phyloP scores from a whole-genome alignment of 2,888 invertebrate species.

The Pristionchus arcanus region DNA sequence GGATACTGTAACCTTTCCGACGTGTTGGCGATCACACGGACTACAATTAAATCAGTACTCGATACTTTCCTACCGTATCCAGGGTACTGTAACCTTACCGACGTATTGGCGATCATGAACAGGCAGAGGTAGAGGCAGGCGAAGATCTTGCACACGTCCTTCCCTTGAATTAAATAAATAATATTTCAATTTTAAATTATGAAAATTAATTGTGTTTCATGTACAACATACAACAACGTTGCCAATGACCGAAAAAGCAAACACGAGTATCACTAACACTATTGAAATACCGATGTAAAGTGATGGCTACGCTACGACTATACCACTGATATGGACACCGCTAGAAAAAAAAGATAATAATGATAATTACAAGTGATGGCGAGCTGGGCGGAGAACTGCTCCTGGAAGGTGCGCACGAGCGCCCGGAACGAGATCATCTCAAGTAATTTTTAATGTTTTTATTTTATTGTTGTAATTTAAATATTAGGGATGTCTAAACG shows the following conservation, averaged over 20 bases:
- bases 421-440: slow-evolving; percentile 46
- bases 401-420: slow-evolving; percentile 38
- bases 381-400: slow-evolving; percentile 3
- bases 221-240: no score
- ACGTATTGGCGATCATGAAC: slow-evolving; percentile 13
- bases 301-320: no score
- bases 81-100: neutral
- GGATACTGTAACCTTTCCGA: no score
- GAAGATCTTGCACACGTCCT: slow-evolving; percentile 43
- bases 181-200: neutral
- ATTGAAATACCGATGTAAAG: no score
- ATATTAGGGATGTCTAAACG: no score
- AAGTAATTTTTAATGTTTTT: neutral
- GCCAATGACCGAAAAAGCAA: no score
- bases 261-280: no score
- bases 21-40: no score
- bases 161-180: neutral
- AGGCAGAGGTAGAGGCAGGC: neutral
- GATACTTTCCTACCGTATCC: neutral
- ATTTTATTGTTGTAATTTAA: neutral
- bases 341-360: neutral
- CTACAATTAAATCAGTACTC: neutral
- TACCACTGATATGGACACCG: no score
- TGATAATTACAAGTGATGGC: neutral
- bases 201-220: neutral